phyloP scores from a whole-genome alignment of 2,888 invertebrate genomes.

The Xanthia togata region DNA sequence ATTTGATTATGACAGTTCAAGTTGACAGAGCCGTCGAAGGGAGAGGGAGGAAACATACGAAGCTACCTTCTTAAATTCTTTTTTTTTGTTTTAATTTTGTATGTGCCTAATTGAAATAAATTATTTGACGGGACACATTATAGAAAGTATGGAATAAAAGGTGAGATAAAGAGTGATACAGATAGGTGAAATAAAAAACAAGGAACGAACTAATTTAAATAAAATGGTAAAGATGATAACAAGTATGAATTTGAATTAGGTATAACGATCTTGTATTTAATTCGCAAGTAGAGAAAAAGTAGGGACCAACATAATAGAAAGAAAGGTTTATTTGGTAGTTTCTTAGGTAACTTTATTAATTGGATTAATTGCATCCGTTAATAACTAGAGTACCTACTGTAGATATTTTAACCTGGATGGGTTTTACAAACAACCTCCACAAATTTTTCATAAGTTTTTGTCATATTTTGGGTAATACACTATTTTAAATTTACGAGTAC shows the following conservation, averaged over 20 bases:
- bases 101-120: too few relatives aligned
- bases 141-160: not conserved
- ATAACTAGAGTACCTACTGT: not conserved
- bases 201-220: too few relatives aligned
- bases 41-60: too few relatives aligned
- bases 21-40: not conserved
- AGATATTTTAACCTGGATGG: too few relatives aligned
- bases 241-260: not conserved
- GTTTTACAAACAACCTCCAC: not conserved
- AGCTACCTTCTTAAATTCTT: too few relatives aligned
- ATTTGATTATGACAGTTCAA: not conserved
- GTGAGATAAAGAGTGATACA: not conserved
- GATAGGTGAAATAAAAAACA: not conserved
- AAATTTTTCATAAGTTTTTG: not conserved
- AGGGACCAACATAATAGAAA: not conserved
- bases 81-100: too few relatives aligned
- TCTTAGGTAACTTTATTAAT: not conserved
- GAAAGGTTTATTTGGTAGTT: not conserved
- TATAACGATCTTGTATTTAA: not conserved
- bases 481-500: not conserved
- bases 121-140: too few relatives aligned
- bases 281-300: not conserved
- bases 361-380: not conserved
- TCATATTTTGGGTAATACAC: not conserved
- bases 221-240: too few relatives aligned